A percentile compares a stretch with the other conserved stretches of the same genome.
phyloP scores from a whole-genome alignment of 2,888 invertebrate species.

The Drosophila birchii region DNA sequence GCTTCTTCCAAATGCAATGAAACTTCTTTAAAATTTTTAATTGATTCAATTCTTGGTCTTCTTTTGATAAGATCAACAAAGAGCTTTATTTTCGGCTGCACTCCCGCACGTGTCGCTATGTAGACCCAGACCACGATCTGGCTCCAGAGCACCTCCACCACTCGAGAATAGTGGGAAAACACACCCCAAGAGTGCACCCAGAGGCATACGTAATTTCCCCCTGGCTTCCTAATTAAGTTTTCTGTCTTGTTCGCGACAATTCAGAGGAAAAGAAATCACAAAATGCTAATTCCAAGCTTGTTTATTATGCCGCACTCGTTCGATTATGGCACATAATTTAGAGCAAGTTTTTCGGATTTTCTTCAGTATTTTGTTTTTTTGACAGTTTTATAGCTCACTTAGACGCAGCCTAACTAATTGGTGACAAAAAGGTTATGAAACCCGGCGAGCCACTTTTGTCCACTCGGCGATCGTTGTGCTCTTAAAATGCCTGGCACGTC shows the following conservation, averaged over 20 bases:
- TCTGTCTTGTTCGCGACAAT: conserved; percentile 44
- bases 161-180: conserved; percentile 7
- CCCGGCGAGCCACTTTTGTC: conserved; percentile 52
- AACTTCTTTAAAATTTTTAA: conserved; percentile 59
- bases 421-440: conserved; percentile 65
- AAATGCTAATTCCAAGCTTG: conserved; percentile 42
- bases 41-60: conserved; percentile 42
- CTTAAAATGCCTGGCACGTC: conserved; percentile 73
- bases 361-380: conserved; percentile 59
- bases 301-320: conserved; percentile 66
- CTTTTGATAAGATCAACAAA: conserved; percentile 51
- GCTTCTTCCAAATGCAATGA: too few relatives aligned
- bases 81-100: conserved; percentile 51
- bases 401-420: conserved; percentile 55
- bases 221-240: conserved; percentile 64
- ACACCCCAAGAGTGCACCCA: conserved; percentile 41
- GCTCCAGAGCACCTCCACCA: conserved; percentile 19
- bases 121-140: conserved; percentile 31
- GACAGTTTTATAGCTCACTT: conserved; percentile 79
- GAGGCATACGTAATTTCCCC: conserved; percentile 62
- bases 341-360: conserved; percentile 58
- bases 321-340: conserved; percentile 69
- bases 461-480: conserved; percentile 51
- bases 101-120: conserved; percentile 42
- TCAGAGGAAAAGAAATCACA: conserved; percentile 64